These are phyloP conservation scores for Thamnophis elegans DNA, from an alignment of 2,797 vertebrate species.

Conservation along the genomic window DNA sequence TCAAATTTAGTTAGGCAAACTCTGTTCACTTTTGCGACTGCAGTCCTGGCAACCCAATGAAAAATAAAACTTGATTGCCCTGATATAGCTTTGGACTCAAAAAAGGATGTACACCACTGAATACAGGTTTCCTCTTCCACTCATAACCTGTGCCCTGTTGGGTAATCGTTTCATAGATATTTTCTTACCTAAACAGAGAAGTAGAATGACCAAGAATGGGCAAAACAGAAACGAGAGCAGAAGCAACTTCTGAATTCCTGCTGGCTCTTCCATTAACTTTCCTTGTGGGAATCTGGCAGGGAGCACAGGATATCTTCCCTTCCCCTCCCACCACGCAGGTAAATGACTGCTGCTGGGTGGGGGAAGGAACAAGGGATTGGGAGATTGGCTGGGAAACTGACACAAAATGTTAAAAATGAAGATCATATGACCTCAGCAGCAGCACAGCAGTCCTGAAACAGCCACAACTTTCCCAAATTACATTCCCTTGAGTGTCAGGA, in stretches of 20 bases:
- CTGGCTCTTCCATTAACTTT: not conserved
- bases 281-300: not conserved
- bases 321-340: not conserved
- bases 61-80: not conserved
- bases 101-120: not conserved
- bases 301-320: not conserved
- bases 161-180: not conserved
- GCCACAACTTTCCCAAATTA: not conserved
- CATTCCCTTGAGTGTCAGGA: not conserved
- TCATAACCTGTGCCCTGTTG: not conserved
- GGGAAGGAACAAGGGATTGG: not conserved
- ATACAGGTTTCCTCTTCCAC: not conserved
- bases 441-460: not conserved
- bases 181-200: not conserved
- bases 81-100: not conserved
- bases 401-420: not conserved
- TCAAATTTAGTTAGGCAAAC: not conserved
- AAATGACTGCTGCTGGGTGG: not conserved
- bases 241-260: not conserved
- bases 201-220: not conserved
- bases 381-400: not conserved
- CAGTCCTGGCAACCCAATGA: not conserved
- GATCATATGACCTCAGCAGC: not conserved
- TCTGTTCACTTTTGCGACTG: not conserved
- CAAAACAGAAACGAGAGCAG: not conserved